A percentile compares a stretch with the other conserved stretches of the same genome.
phyloP scores from a whole-genome alignment of 2,888 invertebrate species.

The Apamea monoglypha region DNA sequence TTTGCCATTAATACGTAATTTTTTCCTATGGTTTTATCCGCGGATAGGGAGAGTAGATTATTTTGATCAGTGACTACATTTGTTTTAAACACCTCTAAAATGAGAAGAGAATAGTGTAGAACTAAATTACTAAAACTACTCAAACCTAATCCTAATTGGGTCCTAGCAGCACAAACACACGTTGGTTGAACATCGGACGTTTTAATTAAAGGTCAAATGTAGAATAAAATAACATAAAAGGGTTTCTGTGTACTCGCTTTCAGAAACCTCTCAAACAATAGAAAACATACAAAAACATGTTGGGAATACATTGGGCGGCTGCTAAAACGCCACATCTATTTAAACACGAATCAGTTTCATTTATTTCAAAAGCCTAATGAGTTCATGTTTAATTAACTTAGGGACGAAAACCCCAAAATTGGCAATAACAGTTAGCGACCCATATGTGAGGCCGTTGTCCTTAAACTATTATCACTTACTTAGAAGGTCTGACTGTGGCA shows the following conservation, averaged over 20 bases:
- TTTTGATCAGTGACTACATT: neutral
- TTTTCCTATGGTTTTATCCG: neutral
- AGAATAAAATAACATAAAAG: neutral
- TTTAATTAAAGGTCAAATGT: neutral
- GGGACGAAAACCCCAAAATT: constrained; percentile 13
- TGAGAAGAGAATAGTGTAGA: neutral
- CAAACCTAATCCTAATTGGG: neutral
- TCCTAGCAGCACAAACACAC: neutral
- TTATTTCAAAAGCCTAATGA: constrained; percentile 20
- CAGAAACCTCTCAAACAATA: neutral
- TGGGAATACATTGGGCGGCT: neutral
- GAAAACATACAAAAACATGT: neutral
- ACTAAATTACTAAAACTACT: neutral
- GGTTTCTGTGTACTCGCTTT: neutral
- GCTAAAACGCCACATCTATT: neutral
- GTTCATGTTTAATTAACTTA: constrained; percentile 24
- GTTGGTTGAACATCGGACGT: neutral
- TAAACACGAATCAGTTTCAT: constrained; percentile 23
- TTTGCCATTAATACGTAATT: neutral
- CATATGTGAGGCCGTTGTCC: neutral
- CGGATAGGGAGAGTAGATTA: neutral
- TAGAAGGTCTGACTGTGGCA: constrained; percentile 43
- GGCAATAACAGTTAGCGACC: constrained; percentile 5
- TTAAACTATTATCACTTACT: constrained; percentile 35
- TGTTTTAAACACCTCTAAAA: neutral